Evolutionary conservation across 2,113 vertebrate genomes (phyloP), one percentile per base, ranked within the genome.

Genomic region (Malurus alboscapulatus): DNA sequence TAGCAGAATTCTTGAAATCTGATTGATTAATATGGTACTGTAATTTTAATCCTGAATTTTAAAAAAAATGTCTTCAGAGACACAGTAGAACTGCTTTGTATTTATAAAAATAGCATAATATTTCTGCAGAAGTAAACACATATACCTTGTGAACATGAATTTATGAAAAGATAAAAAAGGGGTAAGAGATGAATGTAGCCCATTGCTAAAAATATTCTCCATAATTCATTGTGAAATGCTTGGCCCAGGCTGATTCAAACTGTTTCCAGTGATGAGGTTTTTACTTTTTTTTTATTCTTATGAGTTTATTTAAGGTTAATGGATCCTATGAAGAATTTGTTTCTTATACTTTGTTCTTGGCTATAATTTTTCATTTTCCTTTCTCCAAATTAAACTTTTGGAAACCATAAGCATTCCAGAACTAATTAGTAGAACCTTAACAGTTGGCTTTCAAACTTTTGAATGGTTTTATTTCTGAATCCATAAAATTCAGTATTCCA

Each of bases 311-410:
- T 90, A 69, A 65, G 24, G 25, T 90, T 84, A 82, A 86, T 68
- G 42, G 13, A 45, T 78, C 17, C 18, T 63, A 13, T 51, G 27
- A 81, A n/a, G 32, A 87, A 63, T 86, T 84, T 82, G 7, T 44
- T 91, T 84, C 57, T 63, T 14, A 32, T 82, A 29, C 12, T 87
- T 29, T 58, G 7, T 16, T 68, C 66, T 63, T 84, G 32, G 38
- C 40, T 51, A 27, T 69, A 71, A n/a, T 74, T 92, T 88, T 84
- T 92, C 5, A 48, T 88, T 88, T 91, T 73, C 4, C 13, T 84
- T 92, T 88, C 36, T 69, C n/a, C 80, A 82, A 84, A 67, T 82
- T 18, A 94, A 79, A 57, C 8, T 72, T 95, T n/a, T 79, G 36
- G n/a, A 83, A 72, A 36, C 54, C 25, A 47, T 16, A 81, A 3